Percentiles rank a stretch among this genome's conserved stretches.
phyloP scores from a whole-genome alignment of 2,888 invertebrate genomes.

The Amphipoea lucens region DNA sequence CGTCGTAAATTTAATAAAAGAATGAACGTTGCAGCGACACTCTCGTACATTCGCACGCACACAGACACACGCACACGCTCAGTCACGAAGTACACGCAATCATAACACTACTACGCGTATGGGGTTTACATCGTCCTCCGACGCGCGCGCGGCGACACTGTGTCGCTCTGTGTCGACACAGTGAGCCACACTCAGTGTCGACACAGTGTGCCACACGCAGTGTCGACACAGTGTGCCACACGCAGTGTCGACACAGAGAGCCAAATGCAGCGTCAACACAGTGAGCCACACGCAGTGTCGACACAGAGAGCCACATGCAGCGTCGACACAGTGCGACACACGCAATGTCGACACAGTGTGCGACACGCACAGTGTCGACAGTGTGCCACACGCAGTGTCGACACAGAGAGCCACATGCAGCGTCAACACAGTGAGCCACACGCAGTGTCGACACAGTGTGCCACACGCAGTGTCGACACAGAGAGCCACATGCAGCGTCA shows the following conservation, averaged over 20 bases:
- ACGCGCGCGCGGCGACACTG: conserved; percentile 21
- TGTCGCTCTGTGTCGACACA: background rate
- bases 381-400: background rate
- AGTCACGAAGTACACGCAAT: conserved; percentile 60
- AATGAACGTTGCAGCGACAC: conserved; percentile 50
- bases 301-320: background rate
- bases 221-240: background rate
- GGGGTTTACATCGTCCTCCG: conserved; percentile 80
- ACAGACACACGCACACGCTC: conserved; percentile 53
- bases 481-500: background rate
- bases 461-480: background rate
- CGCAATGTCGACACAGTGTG: conserved; percentile 13
- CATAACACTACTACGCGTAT: conserved; percentile 77
- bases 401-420: background rate
- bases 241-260: background rate
- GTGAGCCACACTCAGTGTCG: conserved; percentile 20
- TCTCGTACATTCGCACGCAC: conserved; percentile 40
- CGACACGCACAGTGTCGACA: background rate
- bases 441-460: background rate
- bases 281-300: background rate
- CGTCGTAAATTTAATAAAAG: conserved; percentile 54
- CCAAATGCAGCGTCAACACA: background rate
- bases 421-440: background rate
- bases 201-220: background rate
- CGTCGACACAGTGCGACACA: background rate